A percentile compares a stretch with the other conserved stretches of the same genome.
These are phyloP conservation scores for Netelia virgata DNA, from an alignment of 2,888 invertebrate genomes.

Conservation along the genomic window DNA sequence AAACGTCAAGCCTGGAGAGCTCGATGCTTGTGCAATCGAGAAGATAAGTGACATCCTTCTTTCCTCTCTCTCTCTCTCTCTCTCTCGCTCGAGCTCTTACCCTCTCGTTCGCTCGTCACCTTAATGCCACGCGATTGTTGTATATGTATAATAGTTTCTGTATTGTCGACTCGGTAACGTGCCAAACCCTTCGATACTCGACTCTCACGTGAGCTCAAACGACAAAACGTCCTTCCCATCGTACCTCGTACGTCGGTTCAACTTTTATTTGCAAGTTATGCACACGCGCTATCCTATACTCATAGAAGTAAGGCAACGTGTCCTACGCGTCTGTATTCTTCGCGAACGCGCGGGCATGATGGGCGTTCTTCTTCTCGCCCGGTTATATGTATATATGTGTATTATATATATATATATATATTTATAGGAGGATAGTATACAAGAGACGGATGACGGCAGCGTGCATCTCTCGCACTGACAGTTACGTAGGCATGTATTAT, in stretches of 20 bases:
- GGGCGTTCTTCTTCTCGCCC: slow-evolving; percentile 63
- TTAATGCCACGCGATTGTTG: slow-evolving; percentile 61
- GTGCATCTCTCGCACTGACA: slow-evolving; percentile 71
- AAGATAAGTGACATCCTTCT: slow-evolving; percentile 68
- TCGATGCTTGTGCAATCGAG: slow-evolving; percentile 56
- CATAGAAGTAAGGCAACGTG: slow-evolving; percentile 50
- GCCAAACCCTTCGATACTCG: slow-evolving; percentile 60
- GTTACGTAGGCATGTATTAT: slow-evolving; percentile 72
- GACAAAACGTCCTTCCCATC: slow-evolving; percentile 61
- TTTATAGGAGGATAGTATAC: slow-evolving; percentile 14
- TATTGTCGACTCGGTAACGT: slow-evolving; percentile 39
- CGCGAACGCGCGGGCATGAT: slow-evolving; percentile 43
- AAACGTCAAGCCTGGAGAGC: slow-evolving; percentile 54
- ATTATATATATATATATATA: background rate
- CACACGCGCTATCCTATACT: slow-evolving; percentile 29
- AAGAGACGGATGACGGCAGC: slow-evolving; percentile 65
- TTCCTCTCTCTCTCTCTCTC: slow-evolving; percentile 43
- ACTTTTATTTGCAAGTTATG: slow-evolving; percentile 51
- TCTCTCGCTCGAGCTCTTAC: too few relatives aligned
- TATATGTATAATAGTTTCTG: slow-evolving; percentile 26
- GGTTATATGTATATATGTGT: background rate
- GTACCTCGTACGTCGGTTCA: slow-evolving; percentile 44
- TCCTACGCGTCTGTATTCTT: slow-evolving; percentile 60
- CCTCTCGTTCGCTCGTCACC: slow-evolving; percentile 55
- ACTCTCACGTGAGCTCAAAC: slow-evolving; percentile 44